Percentiles rank a stretch among this genome's conserved stretches.
Evolutionary conservation across 2,888 invertebrate genomes (phyloP).

Genomic region (Gortyna flavago): DNA sequence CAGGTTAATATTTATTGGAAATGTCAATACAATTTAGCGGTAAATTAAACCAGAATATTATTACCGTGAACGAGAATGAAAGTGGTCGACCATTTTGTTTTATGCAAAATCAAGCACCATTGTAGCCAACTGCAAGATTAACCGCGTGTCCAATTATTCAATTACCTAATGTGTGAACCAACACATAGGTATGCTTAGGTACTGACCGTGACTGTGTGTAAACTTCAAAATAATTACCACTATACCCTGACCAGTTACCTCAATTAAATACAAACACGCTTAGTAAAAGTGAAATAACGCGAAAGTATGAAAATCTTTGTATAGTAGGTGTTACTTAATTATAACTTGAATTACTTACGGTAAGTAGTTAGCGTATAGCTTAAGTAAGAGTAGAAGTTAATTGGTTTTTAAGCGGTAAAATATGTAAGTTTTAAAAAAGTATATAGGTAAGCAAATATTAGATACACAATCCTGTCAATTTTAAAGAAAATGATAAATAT

Average conservation of each 20-base stretch:
- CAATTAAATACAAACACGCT: constrained; percentile 57
- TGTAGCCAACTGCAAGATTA: constrained; percentile 51
- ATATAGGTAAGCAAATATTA: neutral
- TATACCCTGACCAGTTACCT: constrained; percentile 61
- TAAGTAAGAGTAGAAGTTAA: constrained; percentile 34
- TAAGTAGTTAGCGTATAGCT: constrained; percentile 36
- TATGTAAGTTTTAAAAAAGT: neutral
- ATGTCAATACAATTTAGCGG: neutral
- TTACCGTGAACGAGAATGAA: neutral
- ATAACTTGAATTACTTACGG: constrained; percentile 34
- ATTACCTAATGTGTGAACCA: constrained; percentile 77
- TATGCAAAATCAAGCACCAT: constrained; percentile 39
- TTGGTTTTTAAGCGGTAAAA: neutral
- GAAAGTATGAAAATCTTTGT: constrained; percentile 68
- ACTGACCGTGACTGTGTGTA: constrained; percentile 73
- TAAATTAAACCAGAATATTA: neutral
- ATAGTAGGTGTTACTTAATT: constrained; percentile 57
- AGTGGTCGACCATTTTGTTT: constrained; percentile 9
- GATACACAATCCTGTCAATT: neutral
- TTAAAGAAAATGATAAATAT: constrained; percentile 8
- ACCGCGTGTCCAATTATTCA: constrained; percentile 66
- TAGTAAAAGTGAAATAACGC: constrained; percentile 74
- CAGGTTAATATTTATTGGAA: neutral
- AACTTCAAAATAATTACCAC: constrained; percentile 62
- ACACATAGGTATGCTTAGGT: constrained; percentile 62